Percentiles rank a stretch among this genome's conserved stretches.
phyloP scores from a whole-genome alignment of 2,113 vertebrate species.

The Uria aalge region DNA sequence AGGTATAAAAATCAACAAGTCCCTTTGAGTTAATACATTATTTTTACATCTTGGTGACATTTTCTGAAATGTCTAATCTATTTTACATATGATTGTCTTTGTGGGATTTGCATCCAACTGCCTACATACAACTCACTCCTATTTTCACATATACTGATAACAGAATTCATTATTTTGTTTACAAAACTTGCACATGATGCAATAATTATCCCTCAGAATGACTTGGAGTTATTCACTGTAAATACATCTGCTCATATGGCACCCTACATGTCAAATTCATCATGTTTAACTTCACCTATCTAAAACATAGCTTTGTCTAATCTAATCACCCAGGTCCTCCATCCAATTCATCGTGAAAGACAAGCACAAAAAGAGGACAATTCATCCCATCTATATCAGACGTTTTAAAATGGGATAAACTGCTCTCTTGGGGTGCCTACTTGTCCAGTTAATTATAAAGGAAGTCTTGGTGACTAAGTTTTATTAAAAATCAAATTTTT shows the following conservation, averaged over 20 bases:
- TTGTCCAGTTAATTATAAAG: background rate
- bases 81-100: background rate
- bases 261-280: background rate
- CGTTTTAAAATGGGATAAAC: background rate
- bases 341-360: background rate
- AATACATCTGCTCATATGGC: background rate
- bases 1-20: background rate
- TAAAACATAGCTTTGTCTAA: background rate
- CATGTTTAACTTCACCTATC: background rate
- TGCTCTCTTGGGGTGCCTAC: background rate
- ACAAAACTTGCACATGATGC: rapidly evolving
- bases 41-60: background rate
- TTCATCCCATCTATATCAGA: background rate
- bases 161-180: background rate
- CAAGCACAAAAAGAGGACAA: background rate
- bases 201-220: background rate
- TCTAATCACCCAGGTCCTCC: background rate
- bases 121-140: background rate
- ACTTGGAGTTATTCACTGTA: background rate
- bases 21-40: background rate
- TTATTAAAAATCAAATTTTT: background rate
- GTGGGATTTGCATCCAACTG: background rate
- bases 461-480: background rate
- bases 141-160: background rate
- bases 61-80: background rate